Evolutionary conservation across 2,888 invertebrate species (phyloP).

Genomic region (Cryptophagus acutangulus): DNA sequence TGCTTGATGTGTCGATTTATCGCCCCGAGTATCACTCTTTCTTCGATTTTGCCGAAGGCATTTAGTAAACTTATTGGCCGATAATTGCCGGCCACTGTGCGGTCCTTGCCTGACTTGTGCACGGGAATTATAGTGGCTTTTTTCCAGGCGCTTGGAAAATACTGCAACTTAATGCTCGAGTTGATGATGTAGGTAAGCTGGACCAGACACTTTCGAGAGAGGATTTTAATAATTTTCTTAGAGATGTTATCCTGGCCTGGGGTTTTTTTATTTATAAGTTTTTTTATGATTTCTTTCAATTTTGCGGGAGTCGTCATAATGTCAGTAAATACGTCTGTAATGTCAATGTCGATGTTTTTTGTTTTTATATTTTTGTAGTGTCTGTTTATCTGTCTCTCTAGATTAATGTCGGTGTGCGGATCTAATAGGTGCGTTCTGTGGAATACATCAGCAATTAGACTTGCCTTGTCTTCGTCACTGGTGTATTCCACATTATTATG

Average conservation of each 20-base stretch:
- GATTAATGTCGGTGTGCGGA: slow-evolving; percentile 1
- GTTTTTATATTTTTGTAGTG: not conserved
- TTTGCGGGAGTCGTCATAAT: slow-evolving; percentile 2
- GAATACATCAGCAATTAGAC: slow-evolving; percentile 6
- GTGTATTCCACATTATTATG: not conserved
- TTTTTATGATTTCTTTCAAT: slow-evolving; percentile 5
- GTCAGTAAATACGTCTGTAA: too few relatives aligned
- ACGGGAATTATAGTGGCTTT: slow-evolving; percentile 24
- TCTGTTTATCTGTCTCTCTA: slow-evolving; percentile 10
- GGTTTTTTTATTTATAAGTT: slow-evolving; percentile 20
- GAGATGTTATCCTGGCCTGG: slow-evolving; percentile 18
- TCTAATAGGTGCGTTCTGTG: not conserved
- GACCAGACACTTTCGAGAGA: slow-evolving; percentile 26
- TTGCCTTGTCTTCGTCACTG: slow-evolving; percentile 11
- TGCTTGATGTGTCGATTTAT: slow-evolving; percentile 10
- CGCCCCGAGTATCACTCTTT: slow-evolving; percentile 17
- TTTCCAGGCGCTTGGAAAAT: slow-evolving; percentile 28
- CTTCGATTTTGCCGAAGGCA: slow-evolving; percentile 17
- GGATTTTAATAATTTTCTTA: slow-evolving; percentile 24
- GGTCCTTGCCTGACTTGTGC: slow-evolving; percentile 20
- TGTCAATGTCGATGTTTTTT: too few relatives aligned
- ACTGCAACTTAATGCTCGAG: slow-evolving; percentile 17
- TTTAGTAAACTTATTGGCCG: slow-evolving; percentile 23
- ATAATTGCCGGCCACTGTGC: slow-evolving; percentile 13
- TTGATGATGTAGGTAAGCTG: slow-evolving; percentile 27